Conservation (phyloP, 2,113 vertebrate genomes). For the Capreolus pygargus region DNA sequence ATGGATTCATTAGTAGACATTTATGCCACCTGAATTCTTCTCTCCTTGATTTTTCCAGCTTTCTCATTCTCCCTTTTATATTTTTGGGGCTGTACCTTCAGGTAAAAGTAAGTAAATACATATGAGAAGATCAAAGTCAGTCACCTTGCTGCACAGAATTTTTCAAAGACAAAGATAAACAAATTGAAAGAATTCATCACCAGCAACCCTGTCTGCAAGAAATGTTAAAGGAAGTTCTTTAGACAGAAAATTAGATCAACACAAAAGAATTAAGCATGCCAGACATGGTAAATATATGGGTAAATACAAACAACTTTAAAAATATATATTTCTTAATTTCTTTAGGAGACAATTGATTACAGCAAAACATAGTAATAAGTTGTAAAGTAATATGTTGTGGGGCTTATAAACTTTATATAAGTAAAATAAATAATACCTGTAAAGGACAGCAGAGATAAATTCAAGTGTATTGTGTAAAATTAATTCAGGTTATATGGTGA, state of each 20-base stretch:
- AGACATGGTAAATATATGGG: neutral
- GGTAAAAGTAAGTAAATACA: neutral
- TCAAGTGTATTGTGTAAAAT: neutral
- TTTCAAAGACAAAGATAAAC: neutral
- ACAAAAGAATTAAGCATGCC: neutral
- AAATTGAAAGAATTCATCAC: neutral
- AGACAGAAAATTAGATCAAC: constrained; percentile 29
- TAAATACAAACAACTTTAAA: neutral
- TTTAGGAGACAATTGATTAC: neutral
- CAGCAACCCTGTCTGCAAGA: neutral
- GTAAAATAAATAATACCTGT: neutral
- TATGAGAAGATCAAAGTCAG: neutral
- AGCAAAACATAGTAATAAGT: neutral
- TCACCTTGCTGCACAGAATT: neutral
- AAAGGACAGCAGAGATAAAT: neutral
- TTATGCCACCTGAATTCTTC: too few relatives aligned
- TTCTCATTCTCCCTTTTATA: neutral
- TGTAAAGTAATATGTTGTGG: neutral
- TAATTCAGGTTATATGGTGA: neutral
- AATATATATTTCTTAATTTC: neutral
- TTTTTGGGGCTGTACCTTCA: neutral
- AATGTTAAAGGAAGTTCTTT: neutral
- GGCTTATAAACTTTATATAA: neutral
- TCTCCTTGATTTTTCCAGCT: neutral
- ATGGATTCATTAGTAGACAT: neutral